Conservation (phyloP, 2,888 invertebrate genomes). For the Sphinx pinastri region DNA sequence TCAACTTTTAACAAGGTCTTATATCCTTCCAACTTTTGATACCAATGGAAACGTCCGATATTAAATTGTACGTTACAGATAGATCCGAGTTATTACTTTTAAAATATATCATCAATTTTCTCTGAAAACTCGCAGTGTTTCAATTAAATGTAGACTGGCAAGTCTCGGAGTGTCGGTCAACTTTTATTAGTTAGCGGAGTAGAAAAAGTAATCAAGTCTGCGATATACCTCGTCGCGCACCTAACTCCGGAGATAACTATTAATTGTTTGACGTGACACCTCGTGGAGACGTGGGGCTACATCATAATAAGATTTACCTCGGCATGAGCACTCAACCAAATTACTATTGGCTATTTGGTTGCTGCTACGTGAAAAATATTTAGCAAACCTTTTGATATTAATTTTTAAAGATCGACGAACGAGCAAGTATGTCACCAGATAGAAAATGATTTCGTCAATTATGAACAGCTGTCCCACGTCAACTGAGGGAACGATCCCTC, state of each 20-base stretch:
- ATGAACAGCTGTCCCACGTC: no score
- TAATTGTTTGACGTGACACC: constrained; percentile 72
- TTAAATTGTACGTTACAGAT: constrained; percentile 24
- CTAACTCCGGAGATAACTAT: constrained; percentile 65
- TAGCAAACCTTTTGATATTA: neutral
- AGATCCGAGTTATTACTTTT: constrained; percentile 18
- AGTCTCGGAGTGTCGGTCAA: constrained; percentile 46
- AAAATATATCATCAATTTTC: constrained; percentile 34
- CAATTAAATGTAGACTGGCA: constrained; percentile 52
- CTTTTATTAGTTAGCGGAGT: constrained; percentile 75
- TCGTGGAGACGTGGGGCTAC: constrained; percentile 38
- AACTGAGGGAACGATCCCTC: no score
- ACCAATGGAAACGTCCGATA: constrained; percentile 11
- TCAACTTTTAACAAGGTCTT: constrained; percentile 26
- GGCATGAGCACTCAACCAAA: neutral
- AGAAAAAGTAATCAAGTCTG: constrained; percentile 76
- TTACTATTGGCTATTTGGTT: neutral
- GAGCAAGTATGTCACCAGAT: no score
- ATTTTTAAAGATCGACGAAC: neutral
- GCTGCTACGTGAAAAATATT: neutral
- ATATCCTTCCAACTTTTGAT: constrained; percentile 20
- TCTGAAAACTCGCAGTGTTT: constrained; percentile 47
- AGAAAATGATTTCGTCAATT: no score
- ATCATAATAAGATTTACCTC: constrained; percentile 11
- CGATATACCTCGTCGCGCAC: constrained; percentile 65